Evolutionary conservation across 2,888 invertebrate genomes (phyloP).

Genomic region (Drosophila fungiperda): DNA sequence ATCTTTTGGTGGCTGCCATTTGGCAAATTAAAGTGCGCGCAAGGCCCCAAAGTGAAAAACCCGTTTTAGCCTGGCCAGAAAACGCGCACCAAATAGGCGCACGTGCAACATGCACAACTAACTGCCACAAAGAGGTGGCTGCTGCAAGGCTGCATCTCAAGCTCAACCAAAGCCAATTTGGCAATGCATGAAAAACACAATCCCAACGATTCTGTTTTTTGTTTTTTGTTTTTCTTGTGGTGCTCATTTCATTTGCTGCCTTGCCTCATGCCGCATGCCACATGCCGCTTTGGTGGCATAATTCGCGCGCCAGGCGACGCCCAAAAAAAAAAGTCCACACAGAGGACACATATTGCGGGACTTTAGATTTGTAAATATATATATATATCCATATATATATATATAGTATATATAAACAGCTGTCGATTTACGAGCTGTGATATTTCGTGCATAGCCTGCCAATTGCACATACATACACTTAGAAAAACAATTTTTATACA

Average conservation of each 20-base stretch:
- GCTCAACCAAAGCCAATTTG: constrained; percentile 55
- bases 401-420: constrained; percentile 10
- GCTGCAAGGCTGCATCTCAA: constrained; percentile 60
- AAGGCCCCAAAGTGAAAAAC: constrained; percentile 57
- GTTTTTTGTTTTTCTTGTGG: constrained; percentile 25
- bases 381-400: background rate
- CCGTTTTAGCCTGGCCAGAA: constrained; percentile 48
- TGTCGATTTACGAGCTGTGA: constrained; percentile 76
- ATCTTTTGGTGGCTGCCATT: constrained; percentile 56
- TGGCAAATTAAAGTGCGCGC: constrained; percentile 72
- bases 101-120: constrained; percentile 62
- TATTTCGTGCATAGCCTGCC: constrained; percentile 65
- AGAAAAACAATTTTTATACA: background rate
- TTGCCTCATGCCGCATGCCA: constrained; percentile 11
- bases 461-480: constrained; percentile 45
- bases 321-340: constrained; percentile 35
- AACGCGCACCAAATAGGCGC: constrained; percentile 36
- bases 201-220: constrained; percentile 36
- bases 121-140: constrained; percentile 15
- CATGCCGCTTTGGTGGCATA: constrained; percentile 66
- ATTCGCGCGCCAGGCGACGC: constrained; percentile 73
- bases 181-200: constrained; percentile 42
- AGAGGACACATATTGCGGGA: constrained; percentile 43
- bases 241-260: constrained; percentile 55
- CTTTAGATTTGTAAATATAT: background rate